phyloP scores from a whole-genome alignment of 2,797 vertebrate genomes.

The Muraenolepis orangiensis region DNA sequence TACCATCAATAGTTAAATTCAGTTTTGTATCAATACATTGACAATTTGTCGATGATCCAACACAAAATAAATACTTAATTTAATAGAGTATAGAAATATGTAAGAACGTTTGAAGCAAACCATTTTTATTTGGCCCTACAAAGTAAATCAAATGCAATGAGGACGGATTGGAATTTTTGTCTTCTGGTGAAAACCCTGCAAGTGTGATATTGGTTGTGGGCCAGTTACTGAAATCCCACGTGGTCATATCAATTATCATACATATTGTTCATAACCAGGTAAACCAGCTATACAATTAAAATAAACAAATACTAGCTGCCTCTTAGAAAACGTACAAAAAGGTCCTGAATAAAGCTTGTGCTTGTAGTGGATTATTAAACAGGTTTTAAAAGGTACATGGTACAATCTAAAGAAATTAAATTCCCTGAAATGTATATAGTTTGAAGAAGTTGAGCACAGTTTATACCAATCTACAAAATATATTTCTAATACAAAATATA shows the following conservation, averaged over 20 bases:
- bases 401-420: background rate
- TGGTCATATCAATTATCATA: background rate
- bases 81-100: background rate
- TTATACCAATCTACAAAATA: conserved; percentile 22
- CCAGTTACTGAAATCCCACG: background rate
- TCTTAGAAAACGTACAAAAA: conserved; percentile 7
- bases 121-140: background rate
- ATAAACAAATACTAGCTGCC: conserved; percentile 17
- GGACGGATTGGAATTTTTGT: background rate
- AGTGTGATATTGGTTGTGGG: background rate
- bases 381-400: background rate
- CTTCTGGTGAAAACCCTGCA: background rate
- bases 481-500: conserved; percentile 12
- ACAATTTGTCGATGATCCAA: too few species aligned
- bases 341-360: conserved; percentile 17
- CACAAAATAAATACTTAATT: too few species aligned
- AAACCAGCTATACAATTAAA: background rate
- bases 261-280: background rate
- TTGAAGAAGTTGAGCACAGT: conserved; percentile 5
- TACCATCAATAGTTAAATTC: too few species aligned
- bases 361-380: conserved; percentile 11
- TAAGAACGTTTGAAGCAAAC: background rate
- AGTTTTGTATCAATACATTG: too few species aligned
- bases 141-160: background rate
- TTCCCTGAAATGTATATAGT: background rate